Evolutionary conservation across 2,113 vertebrate genomes (phyloP).

Genomic region (Pluvianellus socialis): DNA sequence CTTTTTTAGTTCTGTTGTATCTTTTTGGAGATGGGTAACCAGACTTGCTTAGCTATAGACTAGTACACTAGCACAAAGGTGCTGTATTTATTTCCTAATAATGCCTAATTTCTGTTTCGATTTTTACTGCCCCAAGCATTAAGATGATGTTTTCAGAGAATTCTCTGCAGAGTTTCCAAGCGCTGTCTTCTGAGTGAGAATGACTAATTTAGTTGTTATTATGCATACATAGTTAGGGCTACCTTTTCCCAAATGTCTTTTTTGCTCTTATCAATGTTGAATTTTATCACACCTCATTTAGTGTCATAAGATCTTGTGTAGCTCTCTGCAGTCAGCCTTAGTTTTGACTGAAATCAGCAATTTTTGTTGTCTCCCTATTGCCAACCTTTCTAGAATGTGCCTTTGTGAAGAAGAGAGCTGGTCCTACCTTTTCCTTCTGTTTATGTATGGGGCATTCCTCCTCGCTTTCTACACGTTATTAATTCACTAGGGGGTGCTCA

Average conservation of each 20-base stretch:
- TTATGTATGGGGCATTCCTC: neutral
- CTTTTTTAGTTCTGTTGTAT: neutral
- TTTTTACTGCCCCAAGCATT: neutral
- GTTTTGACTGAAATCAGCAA: neutral
- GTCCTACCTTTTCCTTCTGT: neutral
- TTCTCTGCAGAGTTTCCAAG: neutral
- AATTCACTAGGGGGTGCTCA: neutral
- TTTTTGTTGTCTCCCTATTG: neutral
- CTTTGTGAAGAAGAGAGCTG: neutral
- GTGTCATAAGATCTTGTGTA: neutral
- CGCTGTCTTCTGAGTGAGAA: neutral
- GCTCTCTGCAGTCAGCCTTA: neutral
- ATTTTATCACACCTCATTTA: neutral
- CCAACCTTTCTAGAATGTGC: neutral
- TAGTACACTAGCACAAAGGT: neutral
- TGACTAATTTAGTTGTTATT: neutral
- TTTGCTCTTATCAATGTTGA: neutral
- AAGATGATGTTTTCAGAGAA: neutral
- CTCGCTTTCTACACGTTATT: neutral
- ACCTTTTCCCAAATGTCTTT: neutral
- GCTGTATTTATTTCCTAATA: neutral
- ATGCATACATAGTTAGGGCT: neutral
- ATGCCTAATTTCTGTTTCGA: neutral
- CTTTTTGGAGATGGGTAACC: neutral
- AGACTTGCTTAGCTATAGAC: neutral